Evolutionary conservation across 2,888 invertebrate species (phyloP).

Genomic region (Notodonta dromedarius): DNA sequence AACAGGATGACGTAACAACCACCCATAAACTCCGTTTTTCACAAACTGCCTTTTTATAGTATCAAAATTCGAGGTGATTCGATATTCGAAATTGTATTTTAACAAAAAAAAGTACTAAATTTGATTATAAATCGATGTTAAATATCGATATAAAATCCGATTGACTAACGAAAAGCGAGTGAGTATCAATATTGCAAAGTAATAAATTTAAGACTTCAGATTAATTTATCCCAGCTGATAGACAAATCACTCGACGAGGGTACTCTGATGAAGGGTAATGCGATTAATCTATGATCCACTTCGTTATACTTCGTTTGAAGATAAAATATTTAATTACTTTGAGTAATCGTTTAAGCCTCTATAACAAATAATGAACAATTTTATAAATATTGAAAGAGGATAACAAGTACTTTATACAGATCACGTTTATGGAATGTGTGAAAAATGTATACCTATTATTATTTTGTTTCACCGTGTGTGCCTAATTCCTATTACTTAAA

Average conservation of each 20-base stretch:
- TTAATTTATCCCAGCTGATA: not conserved
- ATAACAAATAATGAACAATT: too few species aligned
- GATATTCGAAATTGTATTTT: too few species aligned
- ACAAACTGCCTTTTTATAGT: not conserved
- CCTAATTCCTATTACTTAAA: too few species aligned
- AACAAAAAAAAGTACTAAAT: too few species aligned
- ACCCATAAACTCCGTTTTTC: not conserved
- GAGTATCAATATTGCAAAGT: not conserved
- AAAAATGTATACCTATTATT: too few species aligned
- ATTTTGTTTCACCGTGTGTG: too few species aligned
- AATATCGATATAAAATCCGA: not conserved
- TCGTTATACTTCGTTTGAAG: not conserved
- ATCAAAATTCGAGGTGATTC: too few species aligned
- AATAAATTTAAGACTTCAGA: not conserved
- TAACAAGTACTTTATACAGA: too few species aligned
- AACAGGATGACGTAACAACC: not conserved
- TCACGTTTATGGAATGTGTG: too few species aligned
- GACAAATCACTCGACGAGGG: not conserved
- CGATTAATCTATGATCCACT: not conserved
- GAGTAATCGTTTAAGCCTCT: too few species aligned
- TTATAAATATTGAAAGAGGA: too few species aligned
- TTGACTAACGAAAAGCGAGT: not conserved
- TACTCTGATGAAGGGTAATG: not conserved
- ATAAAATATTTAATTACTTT: not conserved
- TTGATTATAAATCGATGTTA: not conserved